Base-by-base conservation (phyloP, 2,888 invertebrate species). In the Penaeus monodon region DNA sequence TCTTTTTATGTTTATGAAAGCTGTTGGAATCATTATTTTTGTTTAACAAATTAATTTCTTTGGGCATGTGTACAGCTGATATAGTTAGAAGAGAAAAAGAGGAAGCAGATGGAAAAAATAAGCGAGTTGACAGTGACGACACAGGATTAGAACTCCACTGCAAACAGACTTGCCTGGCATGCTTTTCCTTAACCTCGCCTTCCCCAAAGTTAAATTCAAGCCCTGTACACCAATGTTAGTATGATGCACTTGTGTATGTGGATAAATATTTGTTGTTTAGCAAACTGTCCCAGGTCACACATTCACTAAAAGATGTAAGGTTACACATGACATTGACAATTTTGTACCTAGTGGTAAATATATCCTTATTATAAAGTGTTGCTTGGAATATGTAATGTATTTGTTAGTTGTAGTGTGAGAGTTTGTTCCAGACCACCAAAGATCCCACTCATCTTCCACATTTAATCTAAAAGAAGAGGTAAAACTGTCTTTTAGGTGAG, bases 61-160 rank as follows among this genome's bases (percentile, higher is more conserved):
- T 57, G 57, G 57, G 57, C 57, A 57, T 57, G 57, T 57, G 57
- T 70, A 29, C 70, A 70, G 70, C 70, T 70, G 70, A 29, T 29
- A 77, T 22, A 24, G 57, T 29, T 38, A 77, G 38, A 7, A 57
- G 38, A 24, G n/a, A 27, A 38, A 57, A 77, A 24, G 57, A 77
- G 77, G 57, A 57, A 57, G 57, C 57, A 57, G 57, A 57, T 57
- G 57, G 57, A 20, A 57, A 57, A 57, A 57, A 57, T 57, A 57
- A 57, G 57, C 57, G 57, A 57, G 57, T 63, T 6, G 81, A 76
- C n/a, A 49, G 29, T 22, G 79, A 83, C 20, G 86, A 74, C 29
- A 86, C 76, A 63, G 88, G 84, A 24, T 77, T 88, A 63, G 70
- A 86, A 12, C 83, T 78, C 49, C 88, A 86, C 81, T 82, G 70